phyloP scores from a whole-genome alignment of 2,888 invertebrate genomes.

The Amiota mariae region DNA sequence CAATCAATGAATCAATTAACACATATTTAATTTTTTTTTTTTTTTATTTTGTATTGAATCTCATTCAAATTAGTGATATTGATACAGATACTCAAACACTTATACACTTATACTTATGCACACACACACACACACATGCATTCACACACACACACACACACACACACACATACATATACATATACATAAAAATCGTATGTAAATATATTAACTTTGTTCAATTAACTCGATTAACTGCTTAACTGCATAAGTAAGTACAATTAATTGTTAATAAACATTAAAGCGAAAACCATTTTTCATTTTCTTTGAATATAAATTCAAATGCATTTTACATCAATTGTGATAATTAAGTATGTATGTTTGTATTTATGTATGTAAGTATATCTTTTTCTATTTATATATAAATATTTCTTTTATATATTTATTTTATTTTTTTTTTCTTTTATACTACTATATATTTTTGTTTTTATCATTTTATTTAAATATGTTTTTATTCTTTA shows the following conservation, averaged over 20 bases:
- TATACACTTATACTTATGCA: too few species aligned
- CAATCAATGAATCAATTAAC: too few species aligned
- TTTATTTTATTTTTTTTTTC: neutral
- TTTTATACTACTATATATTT: neutral
- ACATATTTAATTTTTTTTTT: too few species aligned
- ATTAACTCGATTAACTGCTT: neutral
- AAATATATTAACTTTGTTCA: neutral
- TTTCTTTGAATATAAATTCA: slow-evolving; percentile 14
- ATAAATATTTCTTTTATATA: neutral
- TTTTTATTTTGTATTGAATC: too few species aligned
- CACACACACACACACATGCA: too few species aligned
- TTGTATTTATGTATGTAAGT: neutral
- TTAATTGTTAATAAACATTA: slow-evolving; percentile 28
- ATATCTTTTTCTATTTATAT: neutral
- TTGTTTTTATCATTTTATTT: neutral
- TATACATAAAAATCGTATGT: neutral
- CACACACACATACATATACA: neutral
- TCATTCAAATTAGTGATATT: too few species aligned
- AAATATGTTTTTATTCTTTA: too few species aligned
- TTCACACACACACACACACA: too few species aligned
- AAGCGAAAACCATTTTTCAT: slow-evolving; percentile 34
- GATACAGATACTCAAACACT: too few species aligned
- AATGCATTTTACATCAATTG: slow-evolving; percentile 15
- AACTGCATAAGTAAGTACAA: slow-evolving; percentile 9
- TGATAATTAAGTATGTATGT: neutral